These are phyloP conservation scores for Blastobasis adustella DNA, from an alignment of 2,888 invertebrate species.

Conservation along the genomic window DNA sequence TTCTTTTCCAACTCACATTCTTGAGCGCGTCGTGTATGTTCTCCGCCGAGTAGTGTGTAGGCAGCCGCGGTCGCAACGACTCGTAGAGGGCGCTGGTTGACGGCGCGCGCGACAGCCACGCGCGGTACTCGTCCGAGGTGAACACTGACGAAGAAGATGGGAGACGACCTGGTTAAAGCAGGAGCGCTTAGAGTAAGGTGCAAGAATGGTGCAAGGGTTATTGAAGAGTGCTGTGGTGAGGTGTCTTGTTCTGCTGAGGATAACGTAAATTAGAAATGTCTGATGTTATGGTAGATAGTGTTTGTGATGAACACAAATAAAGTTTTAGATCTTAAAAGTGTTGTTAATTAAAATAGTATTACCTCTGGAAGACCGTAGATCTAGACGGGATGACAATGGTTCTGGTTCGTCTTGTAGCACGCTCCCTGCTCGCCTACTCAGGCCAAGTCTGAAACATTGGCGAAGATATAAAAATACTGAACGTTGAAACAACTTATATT, in stretches of 20 bases:
- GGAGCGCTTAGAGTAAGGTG: too few species aligned
- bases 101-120: constrained; percentile 92
- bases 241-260: too few species aligned
- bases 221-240: too few species aligned
- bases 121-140: constrained; percentile 94
- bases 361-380: constrained; percentile 71
- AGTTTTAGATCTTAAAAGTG: not conserved
- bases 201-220: too few species aligned
- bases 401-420: constrained; percentile 66
- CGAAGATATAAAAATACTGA: too few species aligned
- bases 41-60: constrained; percentile 89
- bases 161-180: constrained; percentile 45
- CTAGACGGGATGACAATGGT: constrained; percentile 62
- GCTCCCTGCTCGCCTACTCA: constrained; percentile 58
- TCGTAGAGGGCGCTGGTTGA: constrained; percentile 96
- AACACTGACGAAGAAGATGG: constrained; percentile 78
- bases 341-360: not conserved
- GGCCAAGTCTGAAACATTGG: constrained; percentile 39
- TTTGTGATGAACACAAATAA: constrained; percentile 12
- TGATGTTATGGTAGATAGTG: not conserved
- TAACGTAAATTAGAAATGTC: too few species aligned
- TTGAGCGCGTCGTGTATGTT: constrained; percentile 90
- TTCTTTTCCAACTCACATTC: constrained; percentile 76
- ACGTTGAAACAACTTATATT: too few species aligned
- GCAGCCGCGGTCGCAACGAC: constrained; percentile 88